Conservation (phyloP, 35 echinoderm and acorn worm species). For the Acanthaster planci region DNA sequence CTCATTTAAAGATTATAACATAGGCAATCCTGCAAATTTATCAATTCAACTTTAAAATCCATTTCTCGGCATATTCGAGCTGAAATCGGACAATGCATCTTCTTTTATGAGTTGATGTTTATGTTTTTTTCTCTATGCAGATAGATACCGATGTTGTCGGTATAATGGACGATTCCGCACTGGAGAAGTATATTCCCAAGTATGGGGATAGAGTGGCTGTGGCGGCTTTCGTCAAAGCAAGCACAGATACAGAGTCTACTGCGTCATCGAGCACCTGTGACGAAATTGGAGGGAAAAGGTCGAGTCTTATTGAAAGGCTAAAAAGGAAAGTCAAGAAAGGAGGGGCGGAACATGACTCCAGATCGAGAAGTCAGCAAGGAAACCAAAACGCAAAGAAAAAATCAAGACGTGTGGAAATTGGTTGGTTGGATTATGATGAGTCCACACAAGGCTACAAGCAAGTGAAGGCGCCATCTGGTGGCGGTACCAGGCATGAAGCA, state of each 20-base stretch:
- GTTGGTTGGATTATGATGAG: slow-evolving; percentile 34
- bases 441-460: slow-evolving; percentile 33
- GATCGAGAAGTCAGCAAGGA: slow-evolving; percentile 28
- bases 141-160: slow-evolving; percentile 29
- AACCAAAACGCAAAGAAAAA: slow-evolving; percentile 25
- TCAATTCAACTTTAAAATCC: not conserved
- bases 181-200: slow-evolving; percentile 44
- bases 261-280: not conserved
- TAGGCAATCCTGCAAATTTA: not conserved
- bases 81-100: not conserved
- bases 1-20: not conserved
- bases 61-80: not conserved
- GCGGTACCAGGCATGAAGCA: slow-evolving; percentile 34
- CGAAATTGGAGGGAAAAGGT: slow-evolving; percentile 1
- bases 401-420: slow-evolving; percentile 35
- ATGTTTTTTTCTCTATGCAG: not conserved
- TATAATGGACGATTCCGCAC: slow-evolving; percentile 7
- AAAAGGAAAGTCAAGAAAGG: slow-evolving; percentile 5
- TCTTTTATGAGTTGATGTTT: not conserved
- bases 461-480: slow-evolving; percentile 48
- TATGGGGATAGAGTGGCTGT: slow-evolving; percentile 34
- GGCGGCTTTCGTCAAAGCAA: not conserved
- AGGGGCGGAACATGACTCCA: slow-evolving; percentile 5
- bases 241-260: not conserved
- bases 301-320: slow-evolving; percentile 13